Conservation (phyloP, 2,113 vertebrate genomes). For the Cololabis saira region DNA sequence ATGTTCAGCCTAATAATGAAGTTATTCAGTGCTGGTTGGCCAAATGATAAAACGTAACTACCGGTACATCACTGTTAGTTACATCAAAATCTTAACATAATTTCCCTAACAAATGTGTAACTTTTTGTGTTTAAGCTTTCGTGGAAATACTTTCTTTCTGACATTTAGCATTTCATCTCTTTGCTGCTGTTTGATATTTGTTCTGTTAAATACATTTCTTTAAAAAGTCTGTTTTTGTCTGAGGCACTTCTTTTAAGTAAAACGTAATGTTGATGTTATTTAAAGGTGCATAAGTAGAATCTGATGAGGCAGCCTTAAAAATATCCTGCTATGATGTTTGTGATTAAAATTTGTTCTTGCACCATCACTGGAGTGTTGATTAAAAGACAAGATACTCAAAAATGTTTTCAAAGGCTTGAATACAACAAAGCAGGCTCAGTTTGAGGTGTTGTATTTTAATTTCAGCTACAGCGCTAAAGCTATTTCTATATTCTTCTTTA, state of each 20-base stretch:
- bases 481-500: not conserved
- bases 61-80: constrained; percentile 8
- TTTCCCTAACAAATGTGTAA: constrained; percentile 1
- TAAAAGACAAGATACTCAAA: no score
- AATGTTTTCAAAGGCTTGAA: no score
- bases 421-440: no score
- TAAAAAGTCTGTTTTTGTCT: constrained; percentile 13
- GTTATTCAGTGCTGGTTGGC: constrained; percentile 35
- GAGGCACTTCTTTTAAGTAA: not conserved
- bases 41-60: constrained; percentile 31
- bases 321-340: no score
- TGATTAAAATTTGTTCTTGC: no score
- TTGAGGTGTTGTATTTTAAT: no score
- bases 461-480: not conserved
- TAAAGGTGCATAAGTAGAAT: no score
- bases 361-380: no score
- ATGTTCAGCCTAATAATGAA: no score
- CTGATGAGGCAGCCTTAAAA: no score
- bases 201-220: constrained; percentile 58
- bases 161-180: constrained; percentile 39
- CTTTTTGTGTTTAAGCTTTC: constrained; percentile 4
- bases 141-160: not conserved
- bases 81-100: not conserved
- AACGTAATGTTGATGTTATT: no score
- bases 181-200: constrained; percentile 44